These are phyloP conservation scores for Cheirogaleus major DNA, from an alignment of 2,797 vertebrate species.

Conservation along the genomic window DNA sequence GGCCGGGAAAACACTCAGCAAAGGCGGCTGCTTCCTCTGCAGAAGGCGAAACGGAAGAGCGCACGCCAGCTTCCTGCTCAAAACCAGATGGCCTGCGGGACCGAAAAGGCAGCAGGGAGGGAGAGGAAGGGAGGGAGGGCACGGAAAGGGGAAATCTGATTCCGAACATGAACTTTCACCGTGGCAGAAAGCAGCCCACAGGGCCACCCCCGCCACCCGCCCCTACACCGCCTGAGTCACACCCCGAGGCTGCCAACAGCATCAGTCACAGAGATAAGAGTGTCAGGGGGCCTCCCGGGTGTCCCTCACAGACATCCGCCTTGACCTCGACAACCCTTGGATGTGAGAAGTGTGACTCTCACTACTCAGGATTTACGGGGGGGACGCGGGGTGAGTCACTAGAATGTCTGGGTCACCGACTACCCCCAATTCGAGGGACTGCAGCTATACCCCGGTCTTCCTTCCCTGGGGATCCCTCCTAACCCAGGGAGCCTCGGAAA, in stretches of 20 bases:
- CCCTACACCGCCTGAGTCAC: background rate
- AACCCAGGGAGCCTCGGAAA: background rate
- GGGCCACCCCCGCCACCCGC: rapidly evolving
- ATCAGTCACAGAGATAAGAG: too few species aligned
- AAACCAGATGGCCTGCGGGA: background rate
- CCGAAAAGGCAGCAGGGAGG: background rate
- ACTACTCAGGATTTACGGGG: rapidly evolving
- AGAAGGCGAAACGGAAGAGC: background rate
- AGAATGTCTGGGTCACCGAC: background rate
- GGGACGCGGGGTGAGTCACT: rapidly evolving
- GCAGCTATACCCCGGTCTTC: background rate
- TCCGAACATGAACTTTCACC: background rate
- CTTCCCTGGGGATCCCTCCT: background rate
- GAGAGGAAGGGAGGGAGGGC: background rate
- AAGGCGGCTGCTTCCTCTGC: background rate
- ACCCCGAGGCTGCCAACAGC: background rate
- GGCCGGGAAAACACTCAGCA: background rate
- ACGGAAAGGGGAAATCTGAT: background rate
- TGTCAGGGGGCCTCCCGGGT: background rate
- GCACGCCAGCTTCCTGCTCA: background rate
- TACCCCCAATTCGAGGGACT: too few species aligned
- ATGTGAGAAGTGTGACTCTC: background rate
- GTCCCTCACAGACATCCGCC: background rate
- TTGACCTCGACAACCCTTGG: too few species aligned
- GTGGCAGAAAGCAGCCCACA: background rate